phyloP scores from a whole-genome alignment of 2,797 vertebrate species.

The Brachymystax lenok region DNA sequence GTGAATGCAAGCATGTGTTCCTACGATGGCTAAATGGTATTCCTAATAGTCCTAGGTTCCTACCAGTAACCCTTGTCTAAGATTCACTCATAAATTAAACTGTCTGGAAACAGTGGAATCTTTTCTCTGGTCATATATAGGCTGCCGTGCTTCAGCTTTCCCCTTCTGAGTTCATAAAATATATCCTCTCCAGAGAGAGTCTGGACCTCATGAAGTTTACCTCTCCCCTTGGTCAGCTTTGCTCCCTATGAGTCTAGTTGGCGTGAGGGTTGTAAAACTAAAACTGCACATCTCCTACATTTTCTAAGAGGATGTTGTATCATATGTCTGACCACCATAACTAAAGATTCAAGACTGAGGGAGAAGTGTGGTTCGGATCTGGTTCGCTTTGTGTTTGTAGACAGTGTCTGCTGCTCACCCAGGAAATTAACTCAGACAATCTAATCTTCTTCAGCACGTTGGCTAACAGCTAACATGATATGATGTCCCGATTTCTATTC shows the following conservation, averaged over 20 bases:
- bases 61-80: conserved; percentile 17
- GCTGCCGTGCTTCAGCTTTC: conserved; percentile 36
- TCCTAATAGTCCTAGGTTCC: background rate
- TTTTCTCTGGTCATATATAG: conserved; percentile 33
- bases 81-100: conserved; percentile 25
- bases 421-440: conserved; percentile 45
- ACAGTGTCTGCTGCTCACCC: conserved; percentile 40
- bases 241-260: conserved; percentile 67
- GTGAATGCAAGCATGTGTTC: conserved; percentile 10
- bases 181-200: conserved; percentile 53
- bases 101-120: conserved; percentile 32
- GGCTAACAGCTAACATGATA: background rate
- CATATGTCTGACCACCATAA: conserved; percentile 43
- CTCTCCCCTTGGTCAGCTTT: conserved; percentile 55
- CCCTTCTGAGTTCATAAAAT: conserved; percentile 59
- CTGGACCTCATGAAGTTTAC: conserved; percentile 50
- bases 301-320: conserved; percentile 62
- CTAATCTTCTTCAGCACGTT: conserved; percentile 22
- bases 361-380: conserved; percentile 42
- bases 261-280: conserved; percentile 55
- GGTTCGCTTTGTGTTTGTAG: conserved; percentile 25
- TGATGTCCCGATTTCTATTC: conserved; percentile 22
- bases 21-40: background rate
- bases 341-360: conserved; percentile 28
- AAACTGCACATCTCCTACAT: conserved; percentile 63